A percentile compares a stretch with the other conserved stretches of the same genome.
Conservation (phyloP, 2,113 vertebrate genomes). For the Melanerpes aurifrons region DNA sequence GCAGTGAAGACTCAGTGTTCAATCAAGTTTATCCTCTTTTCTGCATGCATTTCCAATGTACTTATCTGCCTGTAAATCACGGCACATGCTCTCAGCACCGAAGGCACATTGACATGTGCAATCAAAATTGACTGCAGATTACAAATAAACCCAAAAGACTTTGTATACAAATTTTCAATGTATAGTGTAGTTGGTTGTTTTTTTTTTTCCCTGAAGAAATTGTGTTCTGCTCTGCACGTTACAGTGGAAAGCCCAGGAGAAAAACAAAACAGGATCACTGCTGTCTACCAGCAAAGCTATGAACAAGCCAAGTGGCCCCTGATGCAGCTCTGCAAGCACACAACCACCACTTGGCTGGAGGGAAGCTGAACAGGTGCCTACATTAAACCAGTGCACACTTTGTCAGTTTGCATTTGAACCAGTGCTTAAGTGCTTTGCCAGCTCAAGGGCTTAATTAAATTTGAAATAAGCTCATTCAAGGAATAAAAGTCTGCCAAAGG, state of each 20-base stretch:
- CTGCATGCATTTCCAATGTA: not conserved
- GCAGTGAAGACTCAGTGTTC: not conserved
- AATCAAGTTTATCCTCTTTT: not conserved
- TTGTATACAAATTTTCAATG: not conserved
- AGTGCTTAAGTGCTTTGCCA: not conserved
- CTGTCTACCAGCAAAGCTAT: not conserved
- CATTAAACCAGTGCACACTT: not conserved
- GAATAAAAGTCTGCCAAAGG: constrained; percentile 55
- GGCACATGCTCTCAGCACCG: not conserved
- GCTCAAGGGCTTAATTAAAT: constrained; percentile 42
- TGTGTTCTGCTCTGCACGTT: not conserved
- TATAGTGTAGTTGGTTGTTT: not conserved
- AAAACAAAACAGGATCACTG: not conserved
- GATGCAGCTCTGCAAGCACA: fast-evolving
- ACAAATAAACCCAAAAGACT: not conserved
- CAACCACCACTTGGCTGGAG: not conserved
- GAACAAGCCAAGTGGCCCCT: not conserved
- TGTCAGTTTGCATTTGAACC: constrained; percentile 33
- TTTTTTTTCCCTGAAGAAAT: not conserved
- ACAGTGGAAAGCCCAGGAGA: not conserved
- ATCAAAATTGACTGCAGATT: not conserved
- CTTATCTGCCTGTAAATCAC: not conserved
- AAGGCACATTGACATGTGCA: not conserved
- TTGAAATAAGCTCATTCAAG: constrained; percentile 47
- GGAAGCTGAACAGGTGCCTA: constrained; percentile 42